phyloP scores from a whole-genome alignment of 2,888 invertebrate genomes.

The Protophormia terraenovae region DNA sequence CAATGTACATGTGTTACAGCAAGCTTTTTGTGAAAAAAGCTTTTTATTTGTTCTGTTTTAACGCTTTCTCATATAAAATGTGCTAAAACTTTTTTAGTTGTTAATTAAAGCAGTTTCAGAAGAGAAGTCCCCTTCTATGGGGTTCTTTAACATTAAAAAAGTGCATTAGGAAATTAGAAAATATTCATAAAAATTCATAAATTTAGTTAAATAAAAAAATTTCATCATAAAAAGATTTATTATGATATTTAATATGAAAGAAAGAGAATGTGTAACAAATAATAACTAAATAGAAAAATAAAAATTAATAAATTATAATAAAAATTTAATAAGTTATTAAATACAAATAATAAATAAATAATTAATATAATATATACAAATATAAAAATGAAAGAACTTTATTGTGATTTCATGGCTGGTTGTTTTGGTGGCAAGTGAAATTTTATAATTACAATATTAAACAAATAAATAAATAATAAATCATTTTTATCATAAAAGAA shows the following conservation, averaged over 20 bases:
- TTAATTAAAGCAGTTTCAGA: slow-evolving; percentile 23
- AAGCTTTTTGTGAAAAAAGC: slow-evolving; percentile 27
- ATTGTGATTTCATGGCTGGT: slow-evolving; percentile 83
- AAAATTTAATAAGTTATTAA: not conserved
- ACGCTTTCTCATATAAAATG: not conserved
- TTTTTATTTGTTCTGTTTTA: not conserved
- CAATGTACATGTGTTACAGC: not conserved
- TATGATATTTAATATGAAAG: not conserved
- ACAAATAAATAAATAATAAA: not conserved
- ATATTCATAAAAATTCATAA: not conserved
- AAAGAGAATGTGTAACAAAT: slow-evolving; percentile 15
- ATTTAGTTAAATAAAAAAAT: slow-evolving; percentile 13
- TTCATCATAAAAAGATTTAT: not conserved
- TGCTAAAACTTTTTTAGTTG: slow-evolving; percentile 30
- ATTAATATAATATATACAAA: slow-evolving; percentile 59
- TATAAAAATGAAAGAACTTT: slow-evolving; percentile 80
- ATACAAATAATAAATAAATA: not conserved
- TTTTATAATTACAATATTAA: not conserved
- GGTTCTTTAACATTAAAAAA: slow-evolving; percentile 14
- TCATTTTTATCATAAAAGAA: not conserved
- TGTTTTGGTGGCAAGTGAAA: slow-evolving; percentile 83
- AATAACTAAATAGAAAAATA: not conserved
- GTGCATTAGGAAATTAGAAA: slow-evolving; percentile 26
- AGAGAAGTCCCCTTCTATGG: slow-evolving; percentile 16
- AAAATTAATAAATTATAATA: not conserved